Conservation (phyloP, 1,140 invertebrate species). For the Polypedilum pembai region DNA sequence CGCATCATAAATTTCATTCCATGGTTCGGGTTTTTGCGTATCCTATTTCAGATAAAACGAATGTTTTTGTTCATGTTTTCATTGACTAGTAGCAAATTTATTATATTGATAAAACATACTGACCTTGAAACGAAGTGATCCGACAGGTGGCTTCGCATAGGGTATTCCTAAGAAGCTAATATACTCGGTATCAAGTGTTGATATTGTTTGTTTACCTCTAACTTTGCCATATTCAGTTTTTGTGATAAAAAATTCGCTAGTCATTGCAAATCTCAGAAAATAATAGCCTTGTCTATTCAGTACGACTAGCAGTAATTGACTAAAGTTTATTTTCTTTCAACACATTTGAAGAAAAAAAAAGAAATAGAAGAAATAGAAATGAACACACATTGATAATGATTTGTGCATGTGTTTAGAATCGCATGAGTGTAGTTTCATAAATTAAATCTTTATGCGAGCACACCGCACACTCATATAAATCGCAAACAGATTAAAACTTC, state of each 20-base stretch:
- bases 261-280: neutral
- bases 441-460: no score
- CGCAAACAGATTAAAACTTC: neutral
- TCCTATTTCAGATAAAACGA: neutral
- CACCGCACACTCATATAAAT: no score
- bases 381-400: no score
- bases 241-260: neutral
- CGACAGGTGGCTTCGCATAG: slow-evolving; percentile 50
- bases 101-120: neutral
- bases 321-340: no score
- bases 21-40: neutral
- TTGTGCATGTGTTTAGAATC: no score
- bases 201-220: neutral
- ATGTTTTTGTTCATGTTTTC: neutral
- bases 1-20: neutral
- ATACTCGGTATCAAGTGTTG: neutral
- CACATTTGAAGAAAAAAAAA: no score
- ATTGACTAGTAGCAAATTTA: neutral
- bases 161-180: slow-evolving; percentile 49
- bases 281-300: no score
- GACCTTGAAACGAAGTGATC: slow-evolving; percentile 45
- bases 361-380: no score
- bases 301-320: no score
- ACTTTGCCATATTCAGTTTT: neutral
- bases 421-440: no score